These are phyloP conservation scores for Varroa destructor DNA, from an alignment of 1,140 invertebrate species.

Conservation along the genomic window DNA sequence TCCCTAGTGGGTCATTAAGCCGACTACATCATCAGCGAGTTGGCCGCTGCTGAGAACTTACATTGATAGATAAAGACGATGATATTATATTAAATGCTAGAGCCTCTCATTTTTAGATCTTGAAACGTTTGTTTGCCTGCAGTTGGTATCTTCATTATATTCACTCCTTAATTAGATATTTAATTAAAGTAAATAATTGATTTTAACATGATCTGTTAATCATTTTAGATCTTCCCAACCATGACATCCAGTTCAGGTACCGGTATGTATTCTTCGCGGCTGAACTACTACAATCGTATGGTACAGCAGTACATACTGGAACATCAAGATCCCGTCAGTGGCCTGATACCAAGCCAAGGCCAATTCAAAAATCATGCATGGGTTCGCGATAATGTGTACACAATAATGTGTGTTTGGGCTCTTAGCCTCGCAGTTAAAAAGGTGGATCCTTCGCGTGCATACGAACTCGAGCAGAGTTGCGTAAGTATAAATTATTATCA, in stretches of 20 bases:
- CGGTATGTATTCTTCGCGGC: slow-evolving; percentile 41
- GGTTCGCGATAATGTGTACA: slow-evolving; percentile 97
- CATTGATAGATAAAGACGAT: too few relatives aligned
- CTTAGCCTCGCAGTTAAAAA: slow-evolving; percentile 96
- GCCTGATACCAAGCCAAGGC: slow-evolving; percentile 68
- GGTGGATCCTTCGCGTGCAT: slow-evolving; percentile 82
- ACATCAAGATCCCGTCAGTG: slow-evolving; percentile 83
- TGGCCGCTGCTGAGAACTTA: too few relatives aligned
- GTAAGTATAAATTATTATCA: slow-evolving; percentile 4
- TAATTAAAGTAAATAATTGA: too few relatives aligned
- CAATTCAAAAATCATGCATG: slow-evolving; percentile 74
- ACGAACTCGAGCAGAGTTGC: slow-evolving; percentile 74
- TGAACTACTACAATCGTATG: slow-evolving; percentile 86
- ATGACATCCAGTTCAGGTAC: neutral
- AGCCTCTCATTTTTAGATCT: too few relatives aligned
- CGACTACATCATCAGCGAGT: too few relatives aligned
- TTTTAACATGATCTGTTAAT: too few relatives aligned
- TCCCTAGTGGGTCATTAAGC: too few relatives aligned
- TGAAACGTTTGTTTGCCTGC: too few relatives aligned
- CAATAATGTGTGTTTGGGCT: slow-evolving; percentile 91
- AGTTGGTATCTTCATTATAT: too few relatives aligned
- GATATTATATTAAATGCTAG: too few relatives aligned
- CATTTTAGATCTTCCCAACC: too few relatives aligned
- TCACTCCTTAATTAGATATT: too few relatives aligned
- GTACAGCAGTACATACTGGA: slow-evolving; percentile 79